These are phyloP conservation scores for Diadegma fenestrale DNA, from an alignment of 2,888 invertebrate species.

Conservation along the genomic window DNA sequence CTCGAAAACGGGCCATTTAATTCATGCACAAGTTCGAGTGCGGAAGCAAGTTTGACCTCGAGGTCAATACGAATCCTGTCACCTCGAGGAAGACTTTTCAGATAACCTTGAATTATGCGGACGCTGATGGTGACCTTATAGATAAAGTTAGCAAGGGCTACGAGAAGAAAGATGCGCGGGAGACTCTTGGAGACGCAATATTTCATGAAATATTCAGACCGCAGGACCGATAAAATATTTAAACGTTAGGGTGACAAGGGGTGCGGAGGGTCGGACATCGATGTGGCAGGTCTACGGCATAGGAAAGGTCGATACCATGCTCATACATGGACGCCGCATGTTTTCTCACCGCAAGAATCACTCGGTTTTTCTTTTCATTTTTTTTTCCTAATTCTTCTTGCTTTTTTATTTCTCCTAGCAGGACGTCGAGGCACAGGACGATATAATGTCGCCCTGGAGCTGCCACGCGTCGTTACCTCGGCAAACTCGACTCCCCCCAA, in stretches of 20 bases:
- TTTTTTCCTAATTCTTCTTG: neutral
- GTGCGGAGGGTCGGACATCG: slow-evolving; percentile 12
- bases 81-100: neutral
- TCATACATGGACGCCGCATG: slow-evolving; percentile 38
- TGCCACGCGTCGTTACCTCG: slow-evolving; percentile 61
- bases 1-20: neutral
- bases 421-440: slow-evolving; percentile 19
- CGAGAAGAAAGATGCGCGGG: neutral
- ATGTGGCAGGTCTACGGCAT: slow-evolving; percentile 13
- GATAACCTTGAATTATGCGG: neutral
- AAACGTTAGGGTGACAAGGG: slow-evolving; percentile 4
- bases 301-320: slow-evolving; percentile 31
- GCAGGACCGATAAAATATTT: slow-evolving; percentile 33
- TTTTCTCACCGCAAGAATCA: slow-evolving; percentile 25
- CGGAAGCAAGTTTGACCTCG: neutral
- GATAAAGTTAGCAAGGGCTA: neutral
- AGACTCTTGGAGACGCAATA: slow-evolving; percentile 22
- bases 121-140: neutral
- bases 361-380: neutral
- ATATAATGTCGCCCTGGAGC: slow-evolving; percentile 48
- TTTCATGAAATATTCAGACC: slow-evolving; percentile 40
- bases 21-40: neutral
- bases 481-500: slow-evolving; percentile 54
- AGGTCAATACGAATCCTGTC: neutral
- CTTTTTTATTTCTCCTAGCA: slow-evolving; percentile 6